These are phyloP conservation scores for Sycophaga agraensis DNA, from an alignment of 1,140 invertebrate genomes.

Conservation along the genomic window DNA sequence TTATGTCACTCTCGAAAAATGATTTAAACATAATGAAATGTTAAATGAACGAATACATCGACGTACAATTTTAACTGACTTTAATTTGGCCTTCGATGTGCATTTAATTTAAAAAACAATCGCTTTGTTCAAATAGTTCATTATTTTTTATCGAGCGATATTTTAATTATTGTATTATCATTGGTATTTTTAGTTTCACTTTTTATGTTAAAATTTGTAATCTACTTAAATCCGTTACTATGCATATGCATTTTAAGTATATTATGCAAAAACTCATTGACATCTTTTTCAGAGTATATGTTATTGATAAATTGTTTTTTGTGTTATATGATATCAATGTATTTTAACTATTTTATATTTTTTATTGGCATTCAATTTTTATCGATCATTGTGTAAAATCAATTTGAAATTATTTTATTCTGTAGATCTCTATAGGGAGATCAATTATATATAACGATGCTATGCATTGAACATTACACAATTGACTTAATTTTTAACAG, in stretches of 20 bases:
- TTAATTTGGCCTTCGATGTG: conserved; percentile 23
- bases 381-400: too few species aligned
- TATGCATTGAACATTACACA: conserved; percentile 5
- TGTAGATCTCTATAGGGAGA: too few species aligned
- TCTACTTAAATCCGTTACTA: not conserved
- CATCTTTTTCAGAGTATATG: too few species aligned
- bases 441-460: conserved; percentile 2
- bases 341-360: too few species aligned
- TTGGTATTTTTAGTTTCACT: not conserved
- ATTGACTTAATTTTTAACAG: conserved; percentile 7
- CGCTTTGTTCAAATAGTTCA: conserved; percentile 2
- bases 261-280: too few species aligned
- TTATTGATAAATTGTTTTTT: too few species aligned
- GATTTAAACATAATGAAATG: not conserved
- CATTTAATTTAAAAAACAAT: conserved; percentile 8
- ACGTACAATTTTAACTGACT: not conserved
- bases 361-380: too few species aligned
- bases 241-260: too few species aligned
- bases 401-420: too few species aligned
- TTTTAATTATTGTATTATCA: not conserved
- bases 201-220: not conserved
- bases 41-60: not conserved
- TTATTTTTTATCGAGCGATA: not conserved
- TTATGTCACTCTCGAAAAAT: not conserved
- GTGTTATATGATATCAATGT: too few species aligned